Base-by-base conservation (phyloP, 1,140 invertebrate species). In the Penaeus vannamei region DNA sequence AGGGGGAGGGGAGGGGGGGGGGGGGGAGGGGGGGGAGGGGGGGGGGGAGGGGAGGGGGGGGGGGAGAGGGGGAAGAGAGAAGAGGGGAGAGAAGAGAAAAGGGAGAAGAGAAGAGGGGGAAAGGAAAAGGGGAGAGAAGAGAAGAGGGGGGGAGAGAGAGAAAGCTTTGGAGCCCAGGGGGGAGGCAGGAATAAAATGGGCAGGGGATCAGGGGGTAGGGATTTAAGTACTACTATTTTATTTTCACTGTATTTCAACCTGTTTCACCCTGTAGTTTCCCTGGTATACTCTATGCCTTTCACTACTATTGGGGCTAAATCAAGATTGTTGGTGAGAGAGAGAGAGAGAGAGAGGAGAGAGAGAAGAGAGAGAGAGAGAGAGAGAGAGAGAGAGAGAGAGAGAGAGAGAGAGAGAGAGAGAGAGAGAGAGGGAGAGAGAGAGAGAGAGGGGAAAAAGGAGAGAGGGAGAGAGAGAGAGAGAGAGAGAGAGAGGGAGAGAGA, bases 371-470 rank as follows among this genome's bases (percentile, higher is more conserved):
- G 72, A 76, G 72, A 76, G 72, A 76, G 72, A 76, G 72, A 76
- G 72, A 76, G 72, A 76, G 72, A 76, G 72, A 76, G 72, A 76
- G 72, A 76, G 72, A 76, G 72, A 76, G 72, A 76, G 72, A 76
- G 72, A 76, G 72, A 76, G 72, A 76, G 72, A 76, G 72, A 76
- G 72, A 76, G 72, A 76, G 72, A 76, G 72, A 76, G 72, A 76
- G 72, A 76, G 72, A 76, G 72, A 76, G 72, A 76, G 72, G 42
- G 72, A 76, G 72, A 76, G 72, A 76, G 72, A 76, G 72, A 76
- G 72, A 76, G 72, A 76, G 22, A 64, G 62, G n/a, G 62, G n/a
- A n/a, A 64, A n/a, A 64, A n/a, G n/a, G 62, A 64, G 62, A 64
- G 62, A 64, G 62, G n/a, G 62, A 64, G 62, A 64, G 62, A 76